Conservation (phyloP, 1,140 invertebrate species). For the Acromyrmex heyeri region DNA sequence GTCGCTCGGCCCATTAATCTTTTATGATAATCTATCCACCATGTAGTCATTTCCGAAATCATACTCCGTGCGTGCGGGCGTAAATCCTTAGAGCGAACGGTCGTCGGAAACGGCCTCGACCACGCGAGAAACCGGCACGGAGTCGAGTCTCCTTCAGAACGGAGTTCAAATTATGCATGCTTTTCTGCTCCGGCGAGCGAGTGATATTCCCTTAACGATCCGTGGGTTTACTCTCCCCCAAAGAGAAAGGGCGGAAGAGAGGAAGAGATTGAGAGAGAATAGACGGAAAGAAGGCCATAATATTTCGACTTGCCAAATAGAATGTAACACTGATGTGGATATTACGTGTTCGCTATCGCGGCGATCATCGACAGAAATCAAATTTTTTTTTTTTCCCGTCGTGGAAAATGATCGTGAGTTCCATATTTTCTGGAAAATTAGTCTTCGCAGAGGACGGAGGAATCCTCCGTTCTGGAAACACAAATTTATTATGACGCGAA, state of each 20-base stretch:
- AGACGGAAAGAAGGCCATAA: neutral
- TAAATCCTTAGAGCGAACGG: constrained; percentile 34
- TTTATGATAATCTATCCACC: constrained; percentile 53
- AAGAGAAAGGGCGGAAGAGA: constrained; percentile 28
- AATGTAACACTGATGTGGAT: neutral
- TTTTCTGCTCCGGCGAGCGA: constrained; percentile 46
- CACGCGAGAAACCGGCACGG: neutral
- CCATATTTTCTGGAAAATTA: constrained; percentile 30
- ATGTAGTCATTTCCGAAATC: constrained; percentile 54
- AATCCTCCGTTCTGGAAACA: constrained; percentile 24
- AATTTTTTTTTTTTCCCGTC: neutral
- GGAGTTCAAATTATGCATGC: constrained; percentile 56
- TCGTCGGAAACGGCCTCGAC: constrained; percentile 32
- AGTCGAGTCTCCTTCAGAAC: constrained; percentile 5
- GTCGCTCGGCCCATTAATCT: constrained; percentile 38
- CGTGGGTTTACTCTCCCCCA: constrained; percentile 24
- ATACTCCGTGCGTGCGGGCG: constrained; percentile 31
- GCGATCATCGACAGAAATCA: neutral
- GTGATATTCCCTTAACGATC: constrained; percentile 57
- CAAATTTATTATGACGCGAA: constrained; percentile 51
- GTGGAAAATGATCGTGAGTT: neutral
- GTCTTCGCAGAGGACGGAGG: neutral
- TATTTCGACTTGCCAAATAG: constrained; percentile 4
- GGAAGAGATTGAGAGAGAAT: neutral
- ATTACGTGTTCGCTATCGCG: neutral